These are phyloP conservation scores for Mycalesis mineus DNA, from an alignment of 2,888 invertebrate genomes.

Conservation along the genomic window DNA sequence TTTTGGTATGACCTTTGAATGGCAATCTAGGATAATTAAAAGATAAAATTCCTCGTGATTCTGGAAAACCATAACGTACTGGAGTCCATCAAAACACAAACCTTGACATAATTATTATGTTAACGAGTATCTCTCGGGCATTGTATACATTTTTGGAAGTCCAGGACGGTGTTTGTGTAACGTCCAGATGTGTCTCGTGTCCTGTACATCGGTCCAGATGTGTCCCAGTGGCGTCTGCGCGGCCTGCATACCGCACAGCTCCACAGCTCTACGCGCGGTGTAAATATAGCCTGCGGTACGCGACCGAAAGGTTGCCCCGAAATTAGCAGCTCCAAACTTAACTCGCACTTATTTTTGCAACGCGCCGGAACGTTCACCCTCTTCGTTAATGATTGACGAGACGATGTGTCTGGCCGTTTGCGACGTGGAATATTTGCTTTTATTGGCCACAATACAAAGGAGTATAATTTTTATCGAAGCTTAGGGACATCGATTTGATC, in stretches of 20 bases:
- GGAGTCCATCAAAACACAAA: neutral
- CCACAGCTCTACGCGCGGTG: constrained; percentile 39
- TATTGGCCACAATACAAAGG: no score
- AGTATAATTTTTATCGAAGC: no score
- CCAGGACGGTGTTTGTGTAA: neutral
- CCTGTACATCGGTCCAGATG: constrained; percentile 2
- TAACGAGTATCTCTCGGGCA: neutral
- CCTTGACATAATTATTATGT: neutral
- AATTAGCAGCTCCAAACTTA: constrained; percentile 71
- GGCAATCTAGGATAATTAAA: no score
- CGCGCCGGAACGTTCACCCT: constrained; percentile 29
- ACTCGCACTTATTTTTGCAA: constrained; percentile 64
- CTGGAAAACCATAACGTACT: no score
- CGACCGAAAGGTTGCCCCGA: constrained; percentile 39
- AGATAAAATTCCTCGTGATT: no score
- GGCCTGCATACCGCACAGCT: constrained; percentile 48
- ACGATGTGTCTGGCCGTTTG: constrained; percentile 2
- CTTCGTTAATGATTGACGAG: neutral
- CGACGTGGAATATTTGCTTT: neutral
- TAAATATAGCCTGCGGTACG: constrained; percentile 51
- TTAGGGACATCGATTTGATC: no score
- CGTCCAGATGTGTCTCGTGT: no score
- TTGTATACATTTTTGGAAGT: neutral
- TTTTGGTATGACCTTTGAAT: no score
- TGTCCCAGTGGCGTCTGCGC: constrained; percentile 17